Base-by-base conservation (phyloP, 2,113 vertebrate species). In the Probosciger aterrimus region DNA sequence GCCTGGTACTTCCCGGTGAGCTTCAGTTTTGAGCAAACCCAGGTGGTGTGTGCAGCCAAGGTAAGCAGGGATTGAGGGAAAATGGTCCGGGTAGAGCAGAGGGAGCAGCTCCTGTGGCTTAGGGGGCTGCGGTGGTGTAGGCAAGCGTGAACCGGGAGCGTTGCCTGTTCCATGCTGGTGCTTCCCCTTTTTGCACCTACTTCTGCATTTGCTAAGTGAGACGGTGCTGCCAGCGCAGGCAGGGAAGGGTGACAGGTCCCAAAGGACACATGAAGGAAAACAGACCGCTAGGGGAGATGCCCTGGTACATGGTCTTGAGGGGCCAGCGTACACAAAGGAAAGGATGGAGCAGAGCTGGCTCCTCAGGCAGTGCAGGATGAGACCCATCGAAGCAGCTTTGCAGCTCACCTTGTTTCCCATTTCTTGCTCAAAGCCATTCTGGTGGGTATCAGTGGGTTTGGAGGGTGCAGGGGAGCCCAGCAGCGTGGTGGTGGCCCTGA, bases 11-110 rank as follows among this genome's bases (percentile, higher is more conserved):
- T 98, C 95, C 88, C 78, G 1, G 92, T 98, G 92, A 95, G 82
- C 33, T 97, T 97, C 44, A 31, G 91, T 23, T 95, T 84, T 1
- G 14, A 89, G 46, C 94, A 94, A 4, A 90, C 88, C 3, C 97
- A 93, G 78, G 94, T 98, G 81, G 70, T 96, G 53, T 47, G 98
- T 1, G 95, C 97, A 1, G 97, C 98, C 90, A 98, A 98, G 98
- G 98, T 99, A 97, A 98, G 96, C 17, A 3, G 41, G 41, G 31
- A 5, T 2, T 0, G 1, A 6, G 39, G 52, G 33, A 7, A 15
- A 17, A 14, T 2, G 3, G 4, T 10, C 33, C 0, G 14, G 44
- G 44, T 2, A 50, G 55, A 11, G 44, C 69, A 14, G 50, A 9
- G 50, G 37, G 59, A 31, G 24, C 9, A 10, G 77, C 3, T 71